Base-by-base conservation (phyloP, 2,113 vertebrate genomes). In the Trogon melanurus region DNA sequence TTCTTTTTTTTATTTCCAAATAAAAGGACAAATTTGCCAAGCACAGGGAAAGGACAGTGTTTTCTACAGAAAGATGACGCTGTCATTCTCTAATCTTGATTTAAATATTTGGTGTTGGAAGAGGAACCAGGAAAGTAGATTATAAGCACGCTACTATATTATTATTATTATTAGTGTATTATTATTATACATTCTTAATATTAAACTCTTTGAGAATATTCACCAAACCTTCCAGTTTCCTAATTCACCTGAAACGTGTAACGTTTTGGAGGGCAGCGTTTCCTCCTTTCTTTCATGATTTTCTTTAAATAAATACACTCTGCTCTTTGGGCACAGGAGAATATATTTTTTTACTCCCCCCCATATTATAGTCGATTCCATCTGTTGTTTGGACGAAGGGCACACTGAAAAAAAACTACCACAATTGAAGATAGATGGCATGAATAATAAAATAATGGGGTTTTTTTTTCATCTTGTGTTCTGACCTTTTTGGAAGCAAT, bases 401-500 rank as follows among this genome's bases (percentile, higher is more conserved):
- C 53, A 57, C 8, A 8, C 11, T 53, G 62, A 65, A 90, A 60
- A 61, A 65, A 91, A 93, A 17, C 29, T 72, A 26, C 50, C 79
- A 88, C 76, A 89, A 78, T 3, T 88, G 86, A 36, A 91, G 45
- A 67, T 27, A 76, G 41, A 69, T 50, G 84, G 61, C 25, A 38
- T 91, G 81, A 94, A 91, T 79, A 93, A 93, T 86, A 91, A 83
- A 93, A 87, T 66, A 71, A 64, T 32, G 38, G 60, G 18, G 36
- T 79, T 85, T 81, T 83, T 81, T 92, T 85, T 73, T 80, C 71
- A 90, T 89, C 79, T 66, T 79, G 3, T 79, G 48, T 90, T 79
- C 79, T 96, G 71, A 91, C 48, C 48, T 95, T 95, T 94, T 57
- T 47, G 66, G 78, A 95, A 94, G 50, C 71, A 87, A 92, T 96